phyloP scores from a whole-genome alignment of 1,140 invertebrate genomes.

The Nebria ingens region DNA sequence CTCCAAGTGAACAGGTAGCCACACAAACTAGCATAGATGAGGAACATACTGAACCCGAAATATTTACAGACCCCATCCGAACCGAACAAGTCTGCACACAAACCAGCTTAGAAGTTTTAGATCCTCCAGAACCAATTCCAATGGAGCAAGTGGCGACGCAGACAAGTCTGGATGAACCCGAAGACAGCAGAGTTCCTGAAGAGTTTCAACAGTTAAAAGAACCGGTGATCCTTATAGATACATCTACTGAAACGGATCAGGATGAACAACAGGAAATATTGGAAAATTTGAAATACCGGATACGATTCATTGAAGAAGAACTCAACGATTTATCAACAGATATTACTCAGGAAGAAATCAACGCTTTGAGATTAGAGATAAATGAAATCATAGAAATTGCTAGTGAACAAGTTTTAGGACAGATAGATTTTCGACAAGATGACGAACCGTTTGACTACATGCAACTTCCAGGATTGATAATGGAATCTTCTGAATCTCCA shows the following conservation, averaged over 20 bases:
- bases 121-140: background rate
- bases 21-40: conserved; percentile 4
- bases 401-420: background rate
- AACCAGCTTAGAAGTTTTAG: background rate
- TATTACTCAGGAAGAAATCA: too few relatives aligned
- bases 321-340: too few relatives aligned
- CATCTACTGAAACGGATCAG: background rate
- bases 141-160: background rate
- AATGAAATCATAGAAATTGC: background rate
- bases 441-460: background rate
- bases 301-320: background rate
- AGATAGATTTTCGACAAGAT: background rate
- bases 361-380: too few relatives aligned
- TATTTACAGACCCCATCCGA: background rate
- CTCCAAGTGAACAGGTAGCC: conserved; percentile 24
- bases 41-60: conserved; percentile 16
- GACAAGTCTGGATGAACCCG: background rate
- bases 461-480: background rate
- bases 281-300: too few relatives aligned
- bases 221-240: background rate
- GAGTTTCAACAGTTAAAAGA: background rate
- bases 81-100: background rate
- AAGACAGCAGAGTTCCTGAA: background rate
- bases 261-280: background rate
- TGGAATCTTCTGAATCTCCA: background rate